Evolutionary conservation across 2,888 invertebrate genomes (phyloP).

Genomic region (Machimus atricapillus): DNA sequence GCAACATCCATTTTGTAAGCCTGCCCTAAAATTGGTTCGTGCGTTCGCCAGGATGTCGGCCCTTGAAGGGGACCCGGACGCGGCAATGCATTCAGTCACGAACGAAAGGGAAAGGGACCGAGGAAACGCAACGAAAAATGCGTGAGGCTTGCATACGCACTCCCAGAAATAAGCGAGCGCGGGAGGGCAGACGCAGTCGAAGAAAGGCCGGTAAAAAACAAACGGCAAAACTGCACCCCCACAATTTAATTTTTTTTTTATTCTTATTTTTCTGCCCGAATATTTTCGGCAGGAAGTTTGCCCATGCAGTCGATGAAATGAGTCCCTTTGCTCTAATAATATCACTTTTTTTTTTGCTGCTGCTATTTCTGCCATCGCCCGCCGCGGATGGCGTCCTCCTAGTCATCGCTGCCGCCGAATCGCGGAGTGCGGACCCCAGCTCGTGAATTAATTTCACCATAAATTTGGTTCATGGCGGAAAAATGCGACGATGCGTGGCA

Average conservation of each 20-base stretch:
- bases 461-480: constrained; percentile 49
- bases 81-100: constrained; percentile 21
- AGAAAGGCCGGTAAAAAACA: not conserved
- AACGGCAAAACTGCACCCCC: constrained; percentile 35
- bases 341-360: constrained; percentile 9
- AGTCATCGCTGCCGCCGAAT: constrained; percentile 10
- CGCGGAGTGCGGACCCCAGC: constrained; percentile 38
- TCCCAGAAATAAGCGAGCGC: not conserved
- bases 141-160: constrained; percentile 1
- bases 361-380: constrained; percentile 6
- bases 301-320: constrained; percentile 24
- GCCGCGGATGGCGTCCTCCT: not conserved
- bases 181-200: not conserved
- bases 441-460: constrained; percentile 45
- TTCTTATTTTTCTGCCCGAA: not conserved
- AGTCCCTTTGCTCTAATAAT: constrained; percentile 19
- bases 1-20: constrained; percentile 8
- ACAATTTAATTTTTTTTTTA: not conserved
- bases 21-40: constrained; percentile 13
- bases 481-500: constrained; percentile 49
- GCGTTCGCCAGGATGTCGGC: not conserved
- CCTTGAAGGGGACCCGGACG: not conserved
- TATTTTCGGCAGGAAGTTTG: constrained; percentile 43
- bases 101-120: constrained; percentile 29
- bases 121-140: not conserved